phyloP scores from a whole-genome alignment of 92 coral and sea anemone species.

The Actinernus sp. region DNA sequence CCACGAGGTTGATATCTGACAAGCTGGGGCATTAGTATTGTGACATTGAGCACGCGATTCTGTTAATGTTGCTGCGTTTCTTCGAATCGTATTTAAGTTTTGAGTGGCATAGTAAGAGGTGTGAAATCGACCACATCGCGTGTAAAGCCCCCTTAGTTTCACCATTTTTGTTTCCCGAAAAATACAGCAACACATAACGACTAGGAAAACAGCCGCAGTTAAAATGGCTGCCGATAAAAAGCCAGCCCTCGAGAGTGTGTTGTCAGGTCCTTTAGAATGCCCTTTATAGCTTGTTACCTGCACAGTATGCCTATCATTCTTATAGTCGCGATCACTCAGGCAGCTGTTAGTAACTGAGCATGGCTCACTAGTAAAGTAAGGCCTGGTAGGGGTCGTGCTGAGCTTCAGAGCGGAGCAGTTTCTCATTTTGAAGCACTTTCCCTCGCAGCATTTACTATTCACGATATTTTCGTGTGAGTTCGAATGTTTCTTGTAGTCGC shows the following conservation, averaged over 20 bases:
- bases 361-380: conserved; percentile 1
- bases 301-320: neutral
- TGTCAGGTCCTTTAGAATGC: conserved; percentile 1
- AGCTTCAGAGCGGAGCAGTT: conserved; percentile 20
- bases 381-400: conserved; percentile 18
- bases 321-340: conserved; percentile 7
- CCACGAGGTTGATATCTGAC: conserved; percentile 15
- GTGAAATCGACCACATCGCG: conserved; percentile 1
- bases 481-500: conserved; percentile 27
- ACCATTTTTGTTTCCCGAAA: conserved; percentile 56
- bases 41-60: neutral
- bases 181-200: conserved; percentile 69
- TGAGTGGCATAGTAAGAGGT: no score
- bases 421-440: conserved; percentile 25
- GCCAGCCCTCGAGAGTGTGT: conserved; percentile 59
- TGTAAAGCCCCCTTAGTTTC: conserved; percentile 23
- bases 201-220: conserved; percentile 67
- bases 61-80: neutral
- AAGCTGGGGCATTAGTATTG: neutral
- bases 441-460: conserved; percentile 22
- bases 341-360: neutral
- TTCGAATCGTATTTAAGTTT: neutral
- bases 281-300: conserved; percentile 6
- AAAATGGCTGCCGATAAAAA: conserved; percentile 76
- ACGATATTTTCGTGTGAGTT: conserved; percentile 5